Evolutionary conservation across 2,113 vertebrate species (phyloP).

Genomic region (Cyanoramphus novaezelandiae): DNA sequence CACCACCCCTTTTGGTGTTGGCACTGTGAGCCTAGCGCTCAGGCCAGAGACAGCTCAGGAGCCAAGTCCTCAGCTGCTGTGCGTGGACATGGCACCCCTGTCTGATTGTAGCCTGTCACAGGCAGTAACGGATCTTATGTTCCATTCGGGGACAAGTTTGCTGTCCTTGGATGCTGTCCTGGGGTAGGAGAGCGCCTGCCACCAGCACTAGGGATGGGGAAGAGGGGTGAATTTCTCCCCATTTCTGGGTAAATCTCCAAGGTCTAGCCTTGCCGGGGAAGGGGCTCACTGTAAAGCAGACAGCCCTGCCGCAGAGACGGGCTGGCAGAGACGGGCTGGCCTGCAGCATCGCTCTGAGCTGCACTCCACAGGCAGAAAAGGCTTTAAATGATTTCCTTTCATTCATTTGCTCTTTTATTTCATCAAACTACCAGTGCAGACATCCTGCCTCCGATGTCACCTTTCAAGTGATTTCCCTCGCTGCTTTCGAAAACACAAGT

Average conservation of each 20-base stretch:
- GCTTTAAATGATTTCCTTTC: not conserved
- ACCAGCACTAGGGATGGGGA: too few species aligned
- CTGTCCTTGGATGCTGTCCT: not conserved
- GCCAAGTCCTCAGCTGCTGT: slow-evolving; percentile 34
- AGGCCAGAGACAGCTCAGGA: not conserved
- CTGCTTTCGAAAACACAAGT: not conserved
- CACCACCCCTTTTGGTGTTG: not conserved
- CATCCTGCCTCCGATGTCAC: not conserved
- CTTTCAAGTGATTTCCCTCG: slow-evolving; percentile 41
- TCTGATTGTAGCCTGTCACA: not conserved
- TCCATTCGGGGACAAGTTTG: not conserved
- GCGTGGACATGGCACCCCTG: not conserved
- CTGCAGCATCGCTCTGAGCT: not conserved
- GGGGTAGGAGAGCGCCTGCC: not conserved
- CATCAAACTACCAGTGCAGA: not conserved
- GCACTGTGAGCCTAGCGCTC: fast-evolving
- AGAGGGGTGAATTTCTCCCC: not conserved
- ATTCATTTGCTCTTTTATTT: not conserved
- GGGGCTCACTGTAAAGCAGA: not conserved
- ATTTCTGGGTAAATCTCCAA: not conserved
- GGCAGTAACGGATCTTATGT: not conserved
- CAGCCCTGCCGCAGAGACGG: not conserved
- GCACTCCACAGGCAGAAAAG: not conserved
- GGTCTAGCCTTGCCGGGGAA: not conserved
- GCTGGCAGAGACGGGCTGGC: not conserved